phyloP scores from a whole-genome alignment of 2,888 invertebrate genomes.

The Dolomedes plantarius region DNA sequence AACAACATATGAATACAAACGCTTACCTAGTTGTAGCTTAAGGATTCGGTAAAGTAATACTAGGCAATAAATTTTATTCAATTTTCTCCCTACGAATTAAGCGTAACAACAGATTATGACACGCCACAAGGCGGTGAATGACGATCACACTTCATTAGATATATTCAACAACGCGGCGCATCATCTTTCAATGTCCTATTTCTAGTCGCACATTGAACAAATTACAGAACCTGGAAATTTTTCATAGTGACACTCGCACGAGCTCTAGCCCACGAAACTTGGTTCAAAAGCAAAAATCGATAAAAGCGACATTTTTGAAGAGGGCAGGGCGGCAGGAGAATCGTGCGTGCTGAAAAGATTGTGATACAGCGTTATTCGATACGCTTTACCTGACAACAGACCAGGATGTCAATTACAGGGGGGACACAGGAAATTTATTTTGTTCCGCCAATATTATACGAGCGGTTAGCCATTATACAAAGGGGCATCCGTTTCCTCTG shows the following conservation, averaged over 20 bases:
- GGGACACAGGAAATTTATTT: conserved; percentile 67
- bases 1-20: too few species aligned
- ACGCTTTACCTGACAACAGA: conserved; percentile 67
- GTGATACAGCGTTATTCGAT: conserved; percentile 67
- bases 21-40: too few species aligned
- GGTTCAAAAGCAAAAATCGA: conserved; percentile 42
- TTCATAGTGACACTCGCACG: not conserved
- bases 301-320: conserved; percentile 61
- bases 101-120: too few species aligned
- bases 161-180: too few species aligned
- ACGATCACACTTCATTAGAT: too few species aligned
- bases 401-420: conserved; percentile 66
- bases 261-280: not conserved
- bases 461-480: conserved; percentile 41
- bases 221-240: too few species aligned
- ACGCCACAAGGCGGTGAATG: too few species aligned
- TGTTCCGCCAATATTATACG: conserved; percentile 66
- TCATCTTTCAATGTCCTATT: too few species aligned
- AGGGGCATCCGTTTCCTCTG: conserved; percentile 51
- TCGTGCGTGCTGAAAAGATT: conserved; percentile 64
- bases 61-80: too few species aligned
- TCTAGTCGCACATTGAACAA: too few species aligned
- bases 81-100: too few species aligned
- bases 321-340: conserved; percentile 4
- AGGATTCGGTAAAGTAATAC: too few species aligned